phyloP scores from a whole-genome alignment of 2,113 vertebrate genomes.

The Turdus rufiventris region DNA sequence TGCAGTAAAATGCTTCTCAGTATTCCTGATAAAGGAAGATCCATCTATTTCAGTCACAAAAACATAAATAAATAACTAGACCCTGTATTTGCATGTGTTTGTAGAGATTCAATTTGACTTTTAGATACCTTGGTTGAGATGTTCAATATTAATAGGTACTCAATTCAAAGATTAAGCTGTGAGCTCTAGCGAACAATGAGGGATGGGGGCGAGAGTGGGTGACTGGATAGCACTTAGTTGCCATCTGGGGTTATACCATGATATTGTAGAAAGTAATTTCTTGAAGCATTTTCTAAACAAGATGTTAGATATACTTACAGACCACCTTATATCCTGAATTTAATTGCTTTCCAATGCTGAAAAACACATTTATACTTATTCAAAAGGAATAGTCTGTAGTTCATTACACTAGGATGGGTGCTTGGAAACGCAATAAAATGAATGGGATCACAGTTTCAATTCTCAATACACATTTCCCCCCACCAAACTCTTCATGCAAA shows the following conservation, averaged over 20 bases:
- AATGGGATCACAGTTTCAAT: background rate
- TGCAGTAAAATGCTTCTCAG: background rate
- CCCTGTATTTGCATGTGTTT: background rate
- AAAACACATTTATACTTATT: background rate
- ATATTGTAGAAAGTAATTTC: background rate
- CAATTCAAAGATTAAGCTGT: background rate
- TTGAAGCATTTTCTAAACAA: background rate
- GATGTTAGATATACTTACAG: background rate
- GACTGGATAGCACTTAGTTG: background rate
- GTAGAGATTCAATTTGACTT: conserved; percentile 18
- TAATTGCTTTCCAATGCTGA: background rate
- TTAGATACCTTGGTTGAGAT: background rate
- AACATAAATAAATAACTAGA: conserved; percentile 20
- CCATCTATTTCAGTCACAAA: conserved; percentile 8
- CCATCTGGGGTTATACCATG: background rate
- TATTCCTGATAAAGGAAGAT: background rate
- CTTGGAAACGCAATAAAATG: background rate
- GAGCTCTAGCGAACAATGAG: background rate
- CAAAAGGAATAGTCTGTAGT: background rate
- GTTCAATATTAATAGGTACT: conserved; percentile 16
- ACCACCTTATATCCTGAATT: background rate
- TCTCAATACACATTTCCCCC: background rate
- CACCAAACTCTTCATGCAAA: background rate
- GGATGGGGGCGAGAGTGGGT: rapidly evolving
- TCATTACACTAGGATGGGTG: background rate